Evolutionary conservation across 2,888 invertebrate genomes (phyloP).

Genomic region (Spicauda simplicius): DNA sequence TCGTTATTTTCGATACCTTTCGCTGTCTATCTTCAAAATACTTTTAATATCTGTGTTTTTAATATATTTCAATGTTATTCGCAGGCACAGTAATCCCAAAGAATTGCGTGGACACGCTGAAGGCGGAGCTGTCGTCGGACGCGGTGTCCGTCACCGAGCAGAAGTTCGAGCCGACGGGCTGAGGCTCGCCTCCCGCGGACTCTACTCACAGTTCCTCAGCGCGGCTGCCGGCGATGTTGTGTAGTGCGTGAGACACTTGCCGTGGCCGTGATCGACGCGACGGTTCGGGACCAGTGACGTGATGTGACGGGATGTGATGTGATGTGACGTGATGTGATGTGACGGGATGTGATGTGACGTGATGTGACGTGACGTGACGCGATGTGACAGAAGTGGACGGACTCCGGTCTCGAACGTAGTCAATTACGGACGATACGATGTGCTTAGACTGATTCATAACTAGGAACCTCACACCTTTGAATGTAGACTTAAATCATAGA

Average conservation of each 20-base stretch:
- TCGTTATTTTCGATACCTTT: too few species aligned
- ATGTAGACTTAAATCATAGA: too few species aligned
- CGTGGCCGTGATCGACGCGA: too few species aligned
- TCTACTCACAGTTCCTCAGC: conserved; percentile 44
- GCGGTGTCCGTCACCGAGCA: conserved; percentile 92
- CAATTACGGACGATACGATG: conserved; percentile 42
- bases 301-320: background rate
- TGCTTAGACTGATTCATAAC: conserved; percentile 40
- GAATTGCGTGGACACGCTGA: conserved; percentile 92
- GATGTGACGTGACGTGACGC: conserved; percentile 6
- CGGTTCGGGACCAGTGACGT: background rate
- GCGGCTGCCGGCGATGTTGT: conserved; percentile 18
- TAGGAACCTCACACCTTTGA: too few species aligned
- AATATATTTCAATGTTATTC: background rate
- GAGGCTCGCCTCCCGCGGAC: conserved; percentile 53
- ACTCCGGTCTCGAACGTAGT: conserved; percentile 39
- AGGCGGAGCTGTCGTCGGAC: conserved; percentile 91
- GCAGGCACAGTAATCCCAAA: conserved; percentile 95
- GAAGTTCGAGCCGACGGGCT: conserved; percentile 79
- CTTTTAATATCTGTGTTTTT: too few species aligned
- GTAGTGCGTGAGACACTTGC: background rate
- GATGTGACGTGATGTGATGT: conserved; percentile 9
- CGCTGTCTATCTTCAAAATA: too few species aligned
- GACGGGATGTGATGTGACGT: background rate
- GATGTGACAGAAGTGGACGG: background rate